Evolutionary conservation across 2,888 invertebrate genomes (phyloP), one percentile per base, ranked within the genome.

Genomic region (Drosophila quinaria): DNA sequence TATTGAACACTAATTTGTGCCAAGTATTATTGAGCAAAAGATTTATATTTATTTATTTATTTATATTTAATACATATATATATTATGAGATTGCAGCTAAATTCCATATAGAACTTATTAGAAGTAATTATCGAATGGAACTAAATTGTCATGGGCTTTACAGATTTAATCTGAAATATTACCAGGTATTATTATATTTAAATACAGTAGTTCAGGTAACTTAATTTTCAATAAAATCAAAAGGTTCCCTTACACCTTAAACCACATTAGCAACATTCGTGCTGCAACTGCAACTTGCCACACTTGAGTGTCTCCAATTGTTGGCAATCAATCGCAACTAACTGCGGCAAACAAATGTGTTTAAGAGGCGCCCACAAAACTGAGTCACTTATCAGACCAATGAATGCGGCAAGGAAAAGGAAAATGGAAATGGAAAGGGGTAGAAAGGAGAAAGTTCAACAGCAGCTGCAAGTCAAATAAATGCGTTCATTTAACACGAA

Each of bases 401-500:
- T 76, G 87, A 70, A 58, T 42, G 62, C 19, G 42, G n/a, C 10
- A 10, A 29, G 22, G 4, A 19, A 11, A 41, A 31, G 25, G 25
- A 25, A n/a, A 33, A 49, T 6, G 9, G 9, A 11, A 17, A 4
- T 25, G 13, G 13, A 11, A 31, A 19, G 6, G 29, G 11, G 2
- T 3, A 31, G 19, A n/a, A 3, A 15, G 10, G 3, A 3, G 51
- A 46, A 60, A 51, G 47, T 58, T 56, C 69, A 72, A 42, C 46
- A 44, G 54, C 29, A 22, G 29, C 42, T 55, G 71, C 46, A 60
- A 61, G 60, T 70, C 59, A 60, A 85, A 85, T 85, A 82, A 87
- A 87, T 87, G 88, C 90, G 88, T 85, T 82, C 86, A 87, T 87
- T 89, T 89, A 87, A 87, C 86, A 89, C 81, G 83, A 74, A 89